Evolutionary conservation across 2,113 vertebrate genomes (phyloP).

Genomic region (Platycercus adscitus): DNA sequence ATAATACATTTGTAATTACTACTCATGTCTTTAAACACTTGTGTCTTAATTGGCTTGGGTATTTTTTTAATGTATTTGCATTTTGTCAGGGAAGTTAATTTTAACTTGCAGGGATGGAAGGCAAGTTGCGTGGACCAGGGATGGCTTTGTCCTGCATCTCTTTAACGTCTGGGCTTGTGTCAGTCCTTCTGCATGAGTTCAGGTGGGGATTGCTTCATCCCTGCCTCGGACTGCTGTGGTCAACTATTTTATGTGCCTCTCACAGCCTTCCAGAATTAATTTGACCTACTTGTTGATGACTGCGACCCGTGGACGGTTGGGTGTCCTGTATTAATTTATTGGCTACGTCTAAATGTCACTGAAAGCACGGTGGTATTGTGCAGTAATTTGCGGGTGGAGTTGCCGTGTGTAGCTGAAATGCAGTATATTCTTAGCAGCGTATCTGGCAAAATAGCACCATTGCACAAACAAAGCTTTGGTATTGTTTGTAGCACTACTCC

Average conservation of each 20-base stretch:
- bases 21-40: slow-evolving; percentile 81
- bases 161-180: neutral
- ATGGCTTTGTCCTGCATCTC: neutral
- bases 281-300: slow-evolving; percentile 9
- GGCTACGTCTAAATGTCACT: neutral
- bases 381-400: neutral
- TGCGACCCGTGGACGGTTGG: neutral
- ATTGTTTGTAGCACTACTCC: slow-evolving; percentile 39
- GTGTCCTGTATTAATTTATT: slow-evolving; percentile 23
- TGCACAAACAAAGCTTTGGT: slow-evolving; percentile 53
- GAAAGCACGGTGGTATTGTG: neutral
- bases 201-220: neutral
- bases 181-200: neutral
- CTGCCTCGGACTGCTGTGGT: neutral
- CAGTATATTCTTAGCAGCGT: neutral
- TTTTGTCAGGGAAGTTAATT: slow-evolving; percentile 75
- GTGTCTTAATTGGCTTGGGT: slow-evolving; percentile 80
- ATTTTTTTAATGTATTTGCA: slow-evolving; percentile 75
- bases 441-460: neutral
- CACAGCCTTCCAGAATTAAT: slow-evolving; percentile 16
- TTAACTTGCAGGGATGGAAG: slow-evolving; percentile 56
- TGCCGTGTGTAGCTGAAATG: neutral
- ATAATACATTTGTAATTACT: slow-evolving; percentile 85
- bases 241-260: neutral
- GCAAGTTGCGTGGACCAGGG: neutral